Evolutionary conservation across 2,797 vertebrate genomes (phyloP).

Genomic region (Siniperca obscura): DNA sequence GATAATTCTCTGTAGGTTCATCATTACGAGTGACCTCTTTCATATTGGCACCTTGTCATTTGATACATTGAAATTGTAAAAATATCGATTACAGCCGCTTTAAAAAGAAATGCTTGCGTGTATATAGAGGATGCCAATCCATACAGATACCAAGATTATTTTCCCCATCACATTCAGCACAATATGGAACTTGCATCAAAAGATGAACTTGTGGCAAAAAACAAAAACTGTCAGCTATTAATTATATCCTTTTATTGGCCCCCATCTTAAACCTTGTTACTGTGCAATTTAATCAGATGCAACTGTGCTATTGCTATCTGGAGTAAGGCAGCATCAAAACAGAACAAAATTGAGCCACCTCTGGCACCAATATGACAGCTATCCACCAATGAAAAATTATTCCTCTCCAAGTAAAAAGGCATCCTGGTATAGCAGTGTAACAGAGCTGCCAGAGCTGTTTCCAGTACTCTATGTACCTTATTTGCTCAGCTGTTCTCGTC

Average conservation of each 20-base stretch:
- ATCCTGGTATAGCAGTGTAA: slow-evolving; percentile 31
- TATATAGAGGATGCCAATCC: not conserved
- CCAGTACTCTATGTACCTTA: slow-evolving; percentile 51
- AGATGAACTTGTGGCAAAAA: slow-evolving; percentile 49
- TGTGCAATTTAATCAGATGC: slow-evolving; percentile 65
- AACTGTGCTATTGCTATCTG: slow-evolving; percentile 65
- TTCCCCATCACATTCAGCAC: not conserved
- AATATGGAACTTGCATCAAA: slow-evolving; percentile 39
- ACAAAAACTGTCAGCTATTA: slow-evolving; percentile 53
- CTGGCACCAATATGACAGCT: slow-evolving; percentile 63
- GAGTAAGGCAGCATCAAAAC: slow-evolving; percentile 59
- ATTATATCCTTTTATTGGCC: slow-evolving; percentile 65
- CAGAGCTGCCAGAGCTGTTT: slow-evolving; percentile 46
- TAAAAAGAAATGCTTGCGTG: not conserved
- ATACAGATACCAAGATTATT: not conserved
- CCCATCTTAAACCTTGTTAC: slow-evolving; percentile 54
- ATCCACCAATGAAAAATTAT: slow-evolving; percentile 65
- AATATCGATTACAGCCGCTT: not conserved
- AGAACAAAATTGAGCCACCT: slow-evolving; percentile 46
- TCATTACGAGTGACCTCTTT: not conserved
- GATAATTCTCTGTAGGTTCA: not conserved
- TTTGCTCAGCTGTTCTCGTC: slow-evolving; percentile 56
- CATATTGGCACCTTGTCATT: not conserved
- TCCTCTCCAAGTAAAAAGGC: slow-evolving; percentile 50
- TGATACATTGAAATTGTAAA: not conserved